phyloP scores from a whole-genome alignment of 2,113 vertebrate genomes.

The Ursus arctos region DNA sequence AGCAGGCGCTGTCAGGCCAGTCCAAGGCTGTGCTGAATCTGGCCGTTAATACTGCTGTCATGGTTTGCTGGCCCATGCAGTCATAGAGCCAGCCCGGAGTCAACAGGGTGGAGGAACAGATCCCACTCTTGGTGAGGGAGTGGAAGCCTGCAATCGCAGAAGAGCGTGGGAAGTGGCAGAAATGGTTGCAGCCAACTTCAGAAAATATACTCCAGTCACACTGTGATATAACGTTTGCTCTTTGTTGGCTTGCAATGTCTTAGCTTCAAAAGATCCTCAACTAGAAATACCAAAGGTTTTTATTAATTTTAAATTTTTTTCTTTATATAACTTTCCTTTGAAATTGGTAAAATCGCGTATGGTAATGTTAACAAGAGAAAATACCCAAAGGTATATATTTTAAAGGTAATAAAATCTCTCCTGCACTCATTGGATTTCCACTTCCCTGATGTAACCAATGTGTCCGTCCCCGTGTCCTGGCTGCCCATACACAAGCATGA shows the following conservation, averaged over 20 bases:
- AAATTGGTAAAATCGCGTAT: neutral
- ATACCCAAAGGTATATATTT: neutral
- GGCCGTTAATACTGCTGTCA: too few relatives aligned
- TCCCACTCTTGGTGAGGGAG: too few relatives aligned
- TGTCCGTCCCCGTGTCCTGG: neutral
- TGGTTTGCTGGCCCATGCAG: neutral
- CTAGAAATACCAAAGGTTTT: neutral
- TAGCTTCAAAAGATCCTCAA: neutral
- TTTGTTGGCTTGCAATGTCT: neutral
- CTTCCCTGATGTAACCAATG: neutral
- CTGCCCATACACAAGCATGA: neutral
- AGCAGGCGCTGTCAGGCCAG: neutral
- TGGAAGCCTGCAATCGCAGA: neutral
- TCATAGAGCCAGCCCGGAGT: neutral
- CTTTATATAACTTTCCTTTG: neutral
- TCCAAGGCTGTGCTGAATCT: neutral
- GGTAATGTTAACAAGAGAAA: neutral
- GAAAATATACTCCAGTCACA: neutral
- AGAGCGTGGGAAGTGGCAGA: neutral
- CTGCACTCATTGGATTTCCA: neutral
- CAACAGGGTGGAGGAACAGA: too few relatives aligned
- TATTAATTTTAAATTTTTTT: neutral
- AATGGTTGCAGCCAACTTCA: neutral
- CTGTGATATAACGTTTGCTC: neutral
- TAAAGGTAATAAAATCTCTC: neutral